A percentile compares a stretch with the other conserved stretches of the same genome.
Conservation (phyloP, 1,140 invertebrate species). For the Brachionus manjavacas region DNA sequence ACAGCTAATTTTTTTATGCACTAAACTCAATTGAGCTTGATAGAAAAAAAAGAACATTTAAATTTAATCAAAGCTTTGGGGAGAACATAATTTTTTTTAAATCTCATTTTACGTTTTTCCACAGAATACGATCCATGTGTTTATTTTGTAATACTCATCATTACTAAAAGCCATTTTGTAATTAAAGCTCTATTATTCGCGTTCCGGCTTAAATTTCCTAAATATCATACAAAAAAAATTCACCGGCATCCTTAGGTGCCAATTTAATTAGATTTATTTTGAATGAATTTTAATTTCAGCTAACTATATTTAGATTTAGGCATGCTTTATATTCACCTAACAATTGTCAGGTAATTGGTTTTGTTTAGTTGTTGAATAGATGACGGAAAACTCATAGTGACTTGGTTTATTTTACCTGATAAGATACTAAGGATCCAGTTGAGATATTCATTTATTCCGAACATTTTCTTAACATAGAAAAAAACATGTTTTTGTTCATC, state of each 20-base stretch:
- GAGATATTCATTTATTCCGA: neutral
- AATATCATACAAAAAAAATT: neutral
- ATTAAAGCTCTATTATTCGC: conserved; percentile 6
- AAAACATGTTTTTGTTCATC: neutral
- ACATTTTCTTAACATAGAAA: neutral
- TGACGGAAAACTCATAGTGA: neutral
- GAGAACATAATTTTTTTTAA: neutral
- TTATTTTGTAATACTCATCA: neutral
- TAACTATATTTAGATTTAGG: neutral
- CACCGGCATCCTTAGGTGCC: neutral
- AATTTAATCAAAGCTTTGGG: neutral
- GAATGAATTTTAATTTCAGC: neutral
- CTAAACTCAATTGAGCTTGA: neutral
- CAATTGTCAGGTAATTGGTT: conserved; percentile 21
- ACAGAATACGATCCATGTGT: neutral
- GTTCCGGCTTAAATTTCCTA: conserved; percentile 5
- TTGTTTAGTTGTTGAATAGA: neutral
- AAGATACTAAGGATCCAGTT: neutral
- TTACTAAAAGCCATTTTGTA: neutral
- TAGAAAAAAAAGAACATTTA: neutral
- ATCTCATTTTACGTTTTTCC: neutral
- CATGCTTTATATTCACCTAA: neutral
- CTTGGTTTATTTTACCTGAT: neutral
- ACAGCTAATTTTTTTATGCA: neutral
- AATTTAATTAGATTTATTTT: neutral